Evolutionary conservation across 2,797 vertebrate genomes (phyloP).

Genomic region (Sebastolobus altivelis): DNA sequence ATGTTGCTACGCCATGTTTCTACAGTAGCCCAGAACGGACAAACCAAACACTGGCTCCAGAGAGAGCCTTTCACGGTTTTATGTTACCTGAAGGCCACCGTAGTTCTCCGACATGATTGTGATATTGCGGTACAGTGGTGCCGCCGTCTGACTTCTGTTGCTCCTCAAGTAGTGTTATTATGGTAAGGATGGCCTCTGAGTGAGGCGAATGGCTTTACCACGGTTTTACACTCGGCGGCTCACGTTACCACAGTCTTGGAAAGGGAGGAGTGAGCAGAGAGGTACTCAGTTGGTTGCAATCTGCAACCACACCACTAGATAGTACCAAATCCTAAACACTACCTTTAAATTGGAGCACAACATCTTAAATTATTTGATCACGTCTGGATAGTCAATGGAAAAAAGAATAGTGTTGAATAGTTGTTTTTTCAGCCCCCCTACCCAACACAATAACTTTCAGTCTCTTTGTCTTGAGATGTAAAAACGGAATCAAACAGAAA

Average conservation of each 20-base stretch:
- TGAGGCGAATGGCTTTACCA: rapidly evolving
- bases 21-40: background rate
- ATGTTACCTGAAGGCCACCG: rapidly evolving
- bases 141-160: background rate
- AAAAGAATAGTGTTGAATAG: no score
- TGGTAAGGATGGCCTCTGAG: rapidly evolving
- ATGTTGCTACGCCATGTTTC: background rate
- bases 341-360: background rate
- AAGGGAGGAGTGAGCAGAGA: rapidly evolving
- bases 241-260: background rate
- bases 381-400: no score
- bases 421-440: no score
- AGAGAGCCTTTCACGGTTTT: background rate
- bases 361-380: no score
- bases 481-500: background rate
- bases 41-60: background rate
- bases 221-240: background rate
- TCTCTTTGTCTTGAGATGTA: no score
- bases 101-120: background rate
- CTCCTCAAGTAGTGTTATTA: background rate
- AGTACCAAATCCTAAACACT: rapidly evolving
- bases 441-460: rapidly evolving
- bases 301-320: rapidly evolving
- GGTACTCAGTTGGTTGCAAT: background rate
- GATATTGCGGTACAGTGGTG: rapidly evolving